Conservation (phyloP, 2,888 invertebrate species). For the Drosophila ezoana region DNA sequence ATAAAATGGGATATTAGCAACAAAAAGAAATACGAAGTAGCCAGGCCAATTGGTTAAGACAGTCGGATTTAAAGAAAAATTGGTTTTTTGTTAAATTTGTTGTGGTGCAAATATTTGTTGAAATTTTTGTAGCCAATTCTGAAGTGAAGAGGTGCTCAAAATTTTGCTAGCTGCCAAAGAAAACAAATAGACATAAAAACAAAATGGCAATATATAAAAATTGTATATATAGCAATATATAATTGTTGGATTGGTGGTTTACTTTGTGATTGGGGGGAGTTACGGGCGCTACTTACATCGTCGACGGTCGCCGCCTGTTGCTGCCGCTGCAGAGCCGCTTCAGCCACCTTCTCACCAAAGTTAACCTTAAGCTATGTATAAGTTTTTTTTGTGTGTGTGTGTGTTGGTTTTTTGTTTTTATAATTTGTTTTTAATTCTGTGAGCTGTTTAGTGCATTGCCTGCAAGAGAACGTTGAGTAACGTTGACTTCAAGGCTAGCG, state of each 20-base stretch:
- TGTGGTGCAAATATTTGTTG: constrained; percentile 41
- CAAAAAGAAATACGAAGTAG: constrained; percentile 56
- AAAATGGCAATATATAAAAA: neutral
- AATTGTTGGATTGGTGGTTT: constrained; percentile 39
- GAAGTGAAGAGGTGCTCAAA: constrained; percentile 43
- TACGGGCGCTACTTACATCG: constrained; percentile 72
- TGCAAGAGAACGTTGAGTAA: constrained; percentile 53
- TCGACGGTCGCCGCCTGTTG: constrained; percentile 70
- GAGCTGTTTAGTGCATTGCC: constrained; percentile 36
- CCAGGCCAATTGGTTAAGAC: constrained; percentile 54
- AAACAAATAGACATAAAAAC: constrained; percentile 29
- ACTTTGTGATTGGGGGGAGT: constrained; percentile 44
- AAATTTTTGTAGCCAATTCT: constrained; percentile 42
- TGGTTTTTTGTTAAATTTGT: constrained; percentile 9
- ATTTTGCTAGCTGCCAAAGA: constrained; percentile 45
- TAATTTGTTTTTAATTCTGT: constrained; percentile 31
- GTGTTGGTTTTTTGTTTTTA: constrained; percentile 12
- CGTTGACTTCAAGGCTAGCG: constrained; percentile 49
- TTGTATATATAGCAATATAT: neutral
- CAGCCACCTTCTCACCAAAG: constrained; percentile 74
- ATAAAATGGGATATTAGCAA: constrained; percentile 51
- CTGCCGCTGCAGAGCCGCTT: constrained; percentile 68
- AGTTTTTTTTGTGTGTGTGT: constrained; percentile 38
- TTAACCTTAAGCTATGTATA: constrained; percentile 73
- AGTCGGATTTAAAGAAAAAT: constrained; percentile 36